Evolutionary conservation across 2,797 vertebrate species (phyloP).

Genomic region (Sebastes miniatus): DNA sequence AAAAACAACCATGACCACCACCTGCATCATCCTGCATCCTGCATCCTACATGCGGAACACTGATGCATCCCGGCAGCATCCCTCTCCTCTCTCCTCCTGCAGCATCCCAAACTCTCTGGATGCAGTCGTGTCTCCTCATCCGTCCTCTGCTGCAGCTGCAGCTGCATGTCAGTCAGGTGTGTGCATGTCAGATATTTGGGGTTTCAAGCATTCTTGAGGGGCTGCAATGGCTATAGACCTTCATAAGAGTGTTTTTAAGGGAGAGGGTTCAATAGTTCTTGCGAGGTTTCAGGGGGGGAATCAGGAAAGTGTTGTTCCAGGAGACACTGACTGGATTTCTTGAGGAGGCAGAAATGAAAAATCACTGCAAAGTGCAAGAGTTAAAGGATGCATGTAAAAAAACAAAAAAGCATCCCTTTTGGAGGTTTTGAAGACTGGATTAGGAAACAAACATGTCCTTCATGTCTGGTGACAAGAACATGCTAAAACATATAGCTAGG

Average conservation of each 20-base stretch:
- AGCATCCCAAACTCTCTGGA: constrained; percentile 46
- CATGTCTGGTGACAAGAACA: no score
- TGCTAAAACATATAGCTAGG: no score
- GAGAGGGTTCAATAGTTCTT: not conserved
- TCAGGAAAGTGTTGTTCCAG: not conserved
- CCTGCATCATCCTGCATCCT: constrained; percentile 15
- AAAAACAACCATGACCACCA: not conserved
- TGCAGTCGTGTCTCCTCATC: constrained; percentile 9
- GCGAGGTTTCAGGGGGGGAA: not conserved
- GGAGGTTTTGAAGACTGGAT: no score
- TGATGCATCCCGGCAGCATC: constrained; percentile 23
- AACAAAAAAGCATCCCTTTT: no score
- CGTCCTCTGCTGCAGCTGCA: not conserved
- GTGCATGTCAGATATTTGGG: constrained; percentile 11
- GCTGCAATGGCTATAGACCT: not conserved
- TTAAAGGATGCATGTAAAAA: not conserved
- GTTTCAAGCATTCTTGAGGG: not conserved
- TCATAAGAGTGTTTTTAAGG: not conserved
- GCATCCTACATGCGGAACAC: constrained; percentile 38
- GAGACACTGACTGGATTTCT: not conserved
- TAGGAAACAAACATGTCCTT: no score
- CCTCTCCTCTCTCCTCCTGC: constrained; percentile 25
- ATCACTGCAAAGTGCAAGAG: not conserved
- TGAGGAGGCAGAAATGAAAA: not conserved
- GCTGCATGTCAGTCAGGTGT: constrained; percentile 26